Conservation (phyloP, 2,797 vertebrate genomes). For the Lates japonicus region DNA sequence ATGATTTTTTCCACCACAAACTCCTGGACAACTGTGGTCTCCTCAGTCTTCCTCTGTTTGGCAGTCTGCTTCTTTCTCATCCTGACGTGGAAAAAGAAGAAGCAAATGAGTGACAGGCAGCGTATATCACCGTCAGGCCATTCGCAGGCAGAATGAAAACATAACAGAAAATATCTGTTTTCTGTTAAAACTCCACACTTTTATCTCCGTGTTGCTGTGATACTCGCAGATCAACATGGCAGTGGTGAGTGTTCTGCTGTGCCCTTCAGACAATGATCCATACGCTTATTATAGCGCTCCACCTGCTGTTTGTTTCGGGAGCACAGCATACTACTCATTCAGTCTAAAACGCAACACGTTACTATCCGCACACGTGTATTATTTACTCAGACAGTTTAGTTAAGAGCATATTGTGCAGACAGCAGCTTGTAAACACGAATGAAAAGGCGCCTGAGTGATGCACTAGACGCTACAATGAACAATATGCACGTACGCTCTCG, state of each 20-base stretch:
- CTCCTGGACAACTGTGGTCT: conserved; percentile 94
- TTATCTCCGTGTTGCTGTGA: not conserved
- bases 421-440: conserved; percentile 1
- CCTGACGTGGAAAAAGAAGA: conserved; percentile 79
- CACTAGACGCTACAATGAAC: conserved; percentile 39
- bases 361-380: conserved; percentile 6
- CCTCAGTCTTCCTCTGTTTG: conserved; percentile 98
- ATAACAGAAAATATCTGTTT: not conserved
- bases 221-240: conserved; percentile 40
- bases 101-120: not conserved
- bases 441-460: conserved; percentile 23
- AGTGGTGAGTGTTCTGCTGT: conserved; percentile 25
- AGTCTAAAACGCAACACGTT: conserved; percentile 54
- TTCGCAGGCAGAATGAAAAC: not conserved
- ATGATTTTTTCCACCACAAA: conserved; percentile 98
- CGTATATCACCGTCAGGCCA: not conserved
- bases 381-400: not conserved
- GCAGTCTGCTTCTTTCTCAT: conserved; percentile 99
- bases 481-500: conserved; percentile 77
- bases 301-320: conserved; percentile 68
- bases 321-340: conserved; percentile 5
- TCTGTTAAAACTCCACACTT: conserved; percentile 5
- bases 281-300: conserved; percentile 62
- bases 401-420: not conserved
- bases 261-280: conserved; percentile 58